These are phyloP conservation scores for Pterostichus niger DNA, from an alignment of 2,888 invertebrate species.

Conservation along the genomic window DNA sequence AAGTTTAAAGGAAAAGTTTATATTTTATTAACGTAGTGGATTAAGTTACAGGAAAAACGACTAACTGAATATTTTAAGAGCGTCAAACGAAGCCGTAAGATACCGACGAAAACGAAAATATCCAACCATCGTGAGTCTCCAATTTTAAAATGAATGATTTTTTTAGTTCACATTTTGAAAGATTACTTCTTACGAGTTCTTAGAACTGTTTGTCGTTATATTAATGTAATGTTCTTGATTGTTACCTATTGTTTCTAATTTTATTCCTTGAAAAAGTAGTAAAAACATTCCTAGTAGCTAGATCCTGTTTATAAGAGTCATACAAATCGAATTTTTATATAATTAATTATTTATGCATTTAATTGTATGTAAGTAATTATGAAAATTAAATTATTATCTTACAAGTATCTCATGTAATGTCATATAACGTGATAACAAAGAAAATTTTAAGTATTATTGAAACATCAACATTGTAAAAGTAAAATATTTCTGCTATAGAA, in stretches of 20 bases:
- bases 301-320: no score
- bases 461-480: no score
- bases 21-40: slow-evolving; percentile 44
- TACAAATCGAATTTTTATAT: no score
- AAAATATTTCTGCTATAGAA: no score
- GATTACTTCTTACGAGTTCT: slow-evolving; percentile 23
- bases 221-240: slow-evolving; percentile 19
- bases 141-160: slow-evolving; percentile 35
- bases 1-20: slow-evolving; percentile 35
- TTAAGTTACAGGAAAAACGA: slow-evolving; percentile 25
- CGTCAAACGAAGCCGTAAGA: slow-evolving; percentile 26
- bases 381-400: slow-evolving; percentile 32
- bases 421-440: background rate
- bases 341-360: no score
- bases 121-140: slow-evolving; percentile 25
- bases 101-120: slow-evolving; percentile 22
- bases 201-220: slow-evolving; percentile 11
- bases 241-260: slow-evolving; percentile 17
- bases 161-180: slow-evolving; percentile 31
- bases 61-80: slow-evolving; percentile 34
- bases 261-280: background rate
- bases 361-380: slow-evolving; percentile 28
- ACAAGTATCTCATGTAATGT: slow-evolving; percentile 9
- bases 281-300: no score
- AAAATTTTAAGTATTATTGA: no score